Evolutionary conservation across 1,140 invertebrate genomes (phyloP).

Genomic region (Belonocnema kinseyi): DNA sequence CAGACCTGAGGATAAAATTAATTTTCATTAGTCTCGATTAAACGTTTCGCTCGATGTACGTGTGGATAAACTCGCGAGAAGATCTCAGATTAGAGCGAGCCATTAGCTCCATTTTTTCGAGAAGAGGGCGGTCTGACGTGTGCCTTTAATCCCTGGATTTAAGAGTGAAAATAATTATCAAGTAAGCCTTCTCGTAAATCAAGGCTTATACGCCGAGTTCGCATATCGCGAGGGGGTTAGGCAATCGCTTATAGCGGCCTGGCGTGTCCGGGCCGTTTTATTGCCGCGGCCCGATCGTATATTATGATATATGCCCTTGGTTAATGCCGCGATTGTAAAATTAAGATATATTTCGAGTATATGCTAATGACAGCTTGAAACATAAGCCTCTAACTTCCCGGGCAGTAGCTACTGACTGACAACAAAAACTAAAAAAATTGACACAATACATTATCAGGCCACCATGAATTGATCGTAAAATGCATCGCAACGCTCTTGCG

Average conservation of each 20-base stretch:
- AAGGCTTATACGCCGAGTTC: slow-evolving; percentile 11
- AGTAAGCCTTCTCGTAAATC: slow-evolving; percentile 36
- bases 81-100: slow-evolving; percentile 31
- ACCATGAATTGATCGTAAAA: not conserved
- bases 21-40: slow-evolving; percentile 10
- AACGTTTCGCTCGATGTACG: slow-evolving; percentile 14
- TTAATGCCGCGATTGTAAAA: slow-evolving; percentile 50
- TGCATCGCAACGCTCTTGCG: not conserved
- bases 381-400: not conserved
- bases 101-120: slow-evolving; percentile 27
- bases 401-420: slow-evolving; percentile 7
- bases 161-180: slow-evolving; percentile 38
- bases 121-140: not conserved
- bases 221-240: slow-evolving; percentile 26
- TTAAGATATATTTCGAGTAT: slow-evolving; percentile 54
- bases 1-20: not conserved
- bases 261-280: slow-evolving; percentile 42
- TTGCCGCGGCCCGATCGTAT: slow-evolving; percentile 42
- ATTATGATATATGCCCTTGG: slow-evolving; percentile 38
- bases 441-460: not conserved
- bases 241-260: slow-evolving; percentile 38
- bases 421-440: not conserved
- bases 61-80: slow-evolving; percentile 24
- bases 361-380: slow-evolving; percentile 46
- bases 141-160: slow-evolving; percentile 29